Evolutionary conservation across 2,888 invertebrate genomes (phyloP), one percentile per base, ranked within the genome.

Genomic region (Rhagophthalmus giganteus): DNA sequence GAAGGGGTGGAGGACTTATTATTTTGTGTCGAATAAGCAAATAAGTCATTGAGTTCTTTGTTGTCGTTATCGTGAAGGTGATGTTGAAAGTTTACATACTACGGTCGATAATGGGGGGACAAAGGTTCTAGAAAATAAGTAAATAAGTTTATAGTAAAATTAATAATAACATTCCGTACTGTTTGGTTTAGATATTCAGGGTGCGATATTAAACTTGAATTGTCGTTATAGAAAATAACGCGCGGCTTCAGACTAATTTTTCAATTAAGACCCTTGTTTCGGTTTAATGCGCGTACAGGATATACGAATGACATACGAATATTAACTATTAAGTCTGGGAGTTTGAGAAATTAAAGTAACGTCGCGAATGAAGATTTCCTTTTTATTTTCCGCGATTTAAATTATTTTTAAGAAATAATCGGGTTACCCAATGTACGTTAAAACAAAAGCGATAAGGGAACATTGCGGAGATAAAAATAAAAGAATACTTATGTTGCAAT

Each of bases 201-300:
- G 14, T 14, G 7, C 13, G 12, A 1, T 28, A 20, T 16, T 14
- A 16, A 16, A 16, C 27, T 25, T 26, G 24, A 13, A 32, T 3
- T 32, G 20, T 24, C 25, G 5, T 9, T 9, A 33, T 15, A 32
- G 14, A 33, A 38, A 27, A 32, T 34, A 13, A 30, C 26, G 9
- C 25, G 6, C 7, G 34, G 35, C 12, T 26, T 25, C 16, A 30
- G 14, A 14, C 35, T 35, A 39, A 51, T 51, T 46, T 51, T 51
- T 28, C 51, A 51, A 51, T 51, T 51, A 51, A 45, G 51, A 37
- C 51, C 51, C 51, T 51, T 50, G 38, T 39, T 44, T 44, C 37
- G 31, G 37, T 14, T 41, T 49, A 42, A 37, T 37, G 16, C 42
- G 26, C 38, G 34, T 40, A 45, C 40, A 51, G 51, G 51, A 51